Evolutionary conservation across 2,888 invertebrate genomes (phyloP).

Genomic region (Acanthosepion lycidas): DNA sequence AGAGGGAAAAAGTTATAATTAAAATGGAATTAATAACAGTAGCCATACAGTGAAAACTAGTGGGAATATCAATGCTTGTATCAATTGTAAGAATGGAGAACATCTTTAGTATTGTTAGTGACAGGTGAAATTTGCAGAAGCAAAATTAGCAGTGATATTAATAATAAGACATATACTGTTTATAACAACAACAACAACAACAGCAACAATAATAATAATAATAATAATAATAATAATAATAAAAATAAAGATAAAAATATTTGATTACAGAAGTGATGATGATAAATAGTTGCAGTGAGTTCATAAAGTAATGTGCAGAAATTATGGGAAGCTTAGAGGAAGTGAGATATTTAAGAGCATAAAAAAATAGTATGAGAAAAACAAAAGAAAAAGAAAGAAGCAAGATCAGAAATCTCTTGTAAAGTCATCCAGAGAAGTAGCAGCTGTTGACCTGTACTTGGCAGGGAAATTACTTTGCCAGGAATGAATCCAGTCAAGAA

Average conservation of each 20-base stretch:
- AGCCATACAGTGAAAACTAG: no score
- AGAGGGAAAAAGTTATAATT: no score
- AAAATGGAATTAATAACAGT: no score
- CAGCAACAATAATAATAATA: not conserved
- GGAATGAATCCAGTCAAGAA: slow-evolving; percentile 8
- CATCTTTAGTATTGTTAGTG: no score
- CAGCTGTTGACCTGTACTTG: slow-evolving; percentile 33
- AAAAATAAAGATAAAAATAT: not conserved
- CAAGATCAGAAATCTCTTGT: slow-evolving; percentile 3
- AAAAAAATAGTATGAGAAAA: not conserved
- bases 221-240: not conserved
- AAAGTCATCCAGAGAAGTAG: slow-evolving; percentile 33
- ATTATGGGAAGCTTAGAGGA: slow-evolving; percentile 13
- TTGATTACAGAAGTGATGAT: not conserved
- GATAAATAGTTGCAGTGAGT: slow-evolving; percentile 2
- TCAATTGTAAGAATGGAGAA: no score
- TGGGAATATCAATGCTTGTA: no score
- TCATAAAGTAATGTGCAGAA: not conserved
- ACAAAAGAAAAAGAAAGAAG: not conserved
- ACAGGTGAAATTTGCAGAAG: no score
- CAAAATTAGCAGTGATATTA: not conserved
- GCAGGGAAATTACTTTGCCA: slow-evolving; percentile 33
- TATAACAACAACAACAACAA: not conserved
- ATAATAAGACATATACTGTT: not conserved
- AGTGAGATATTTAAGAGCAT: slow-evolving; percentile 1